phyloP scores from a whole-genome alignment of 2,113 vertebrate genomes.

The Percopsis transmontana region DNA sequence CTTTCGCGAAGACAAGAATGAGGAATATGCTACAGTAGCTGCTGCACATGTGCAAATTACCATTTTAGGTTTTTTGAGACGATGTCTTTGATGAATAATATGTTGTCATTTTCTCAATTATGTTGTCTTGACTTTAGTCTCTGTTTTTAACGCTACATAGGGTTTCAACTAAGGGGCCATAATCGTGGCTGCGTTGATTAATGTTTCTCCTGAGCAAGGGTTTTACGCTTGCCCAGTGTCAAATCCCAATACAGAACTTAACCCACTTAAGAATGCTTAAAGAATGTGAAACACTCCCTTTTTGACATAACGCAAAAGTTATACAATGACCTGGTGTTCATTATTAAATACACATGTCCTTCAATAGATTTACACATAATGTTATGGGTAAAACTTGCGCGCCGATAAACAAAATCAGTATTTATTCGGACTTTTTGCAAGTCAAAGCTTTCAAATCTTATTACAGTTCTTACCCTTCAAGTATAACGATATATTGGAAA shows the following conservation, averaged over 20 bases:
- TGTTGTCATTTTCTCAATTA: neutral
- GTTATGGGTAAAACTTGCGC: slow-evolving; percentile 1
- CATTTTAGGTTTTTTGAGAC: neutral
- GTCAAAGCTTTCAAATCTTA: slow-evolving; percentile 14
- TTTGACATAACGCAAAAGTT: slow-evolving; percentile 34
- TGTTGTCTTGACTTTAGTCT: slow-evolving; percentile 5
- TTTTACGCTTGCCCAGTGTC: neutral
- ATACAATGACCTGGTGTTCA: slow-evolving; percentile 7
- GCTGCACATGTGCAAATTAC: neutral
- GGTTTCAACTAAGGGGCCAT: slow-evolving; percentile 6
- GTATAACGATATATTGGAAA: slow-evolving; percentile 73
- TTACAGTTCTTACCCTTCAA: slow-evolving; percentile 39
- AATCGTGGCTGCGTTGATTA: slow-evolving; percentile 45
- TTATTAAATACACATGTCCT: neutral
- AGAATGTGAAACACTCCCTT: neutral
- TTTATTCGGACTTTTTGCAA: neutral
- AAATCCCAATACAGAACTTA: neutral
- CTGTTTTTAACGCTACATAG: slow-evolving; percentile 4
- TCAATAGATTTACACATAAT: neutral
- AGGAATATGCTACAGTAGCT: too few species aligned
- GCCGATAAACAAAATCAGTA: too few species aligned
- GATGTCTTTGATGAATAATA: neutral
- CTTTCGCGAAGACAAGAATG: too few species aligned
- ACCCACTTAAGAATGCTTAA: neutral
- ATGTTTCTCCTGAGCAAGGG: slow-evolving; percentile 7